Evolutionary conservation across 2,888 invertebrate genomes (phyloP), one percentile per base, ranked within the genome.

Genomic region (Volucella inanis): DNA sequence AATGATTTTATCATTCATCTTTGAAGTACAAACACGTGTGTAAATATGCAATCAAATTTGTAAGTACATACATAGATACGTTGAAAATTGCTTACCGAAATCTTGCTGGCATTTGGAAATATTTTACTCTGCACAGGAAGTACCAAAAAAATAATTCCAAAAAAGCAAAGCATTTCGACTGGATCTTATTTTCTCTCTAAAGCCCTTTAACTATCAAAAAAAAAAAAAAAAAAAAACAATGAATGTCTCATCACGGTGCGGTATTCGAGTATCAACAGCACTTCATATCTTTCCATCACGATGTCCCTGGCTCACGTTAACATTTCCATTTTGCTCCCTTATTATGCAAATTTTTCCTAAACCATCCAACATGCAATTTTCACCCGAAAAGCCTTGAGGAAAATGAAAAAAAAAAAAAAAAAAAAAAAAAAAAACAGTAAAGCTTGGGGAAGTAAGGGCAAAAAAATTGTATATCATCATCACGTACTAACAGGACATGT

Each of bases 401-500:
- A 12, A 64, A 43, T 49, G 39, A 61, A 41, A 22, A 8, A 10
- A 39, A 6, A 4, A 22, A 61, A 43, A 14, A 52, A 72, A 52
- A n/a, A 61, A 41, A 22, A 8, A 10, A 39, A 6, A 4, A 22
- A 61, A 43, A 14, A 52, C 61, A 52, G 31, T 1, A 49, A 47
- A 8, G 6, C 31, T 31, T 6, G 6, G 1, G 31, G 31, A 31
- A 45, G 15, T n/a, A 15, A 14, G 45, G 11, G 11, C 1, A 15
- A 50, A 47, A 70, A 38, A 71, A 65, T 43, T 41, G 10, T 59
- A 50, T 57, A 55, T 43, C 81, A 81, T 11, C 68, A 50, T 38
- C 80, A 81, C 68, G 67, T 65, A 70, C 67, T 0, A 49, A 61
- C 50, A 71, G 82, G 67, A 72, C 79, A 79, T 70, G 72, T 57